phyloP scores from a whole-genome alignment of 1,140 invertebrate species.

The Lepidurus arcticus region DNA sequence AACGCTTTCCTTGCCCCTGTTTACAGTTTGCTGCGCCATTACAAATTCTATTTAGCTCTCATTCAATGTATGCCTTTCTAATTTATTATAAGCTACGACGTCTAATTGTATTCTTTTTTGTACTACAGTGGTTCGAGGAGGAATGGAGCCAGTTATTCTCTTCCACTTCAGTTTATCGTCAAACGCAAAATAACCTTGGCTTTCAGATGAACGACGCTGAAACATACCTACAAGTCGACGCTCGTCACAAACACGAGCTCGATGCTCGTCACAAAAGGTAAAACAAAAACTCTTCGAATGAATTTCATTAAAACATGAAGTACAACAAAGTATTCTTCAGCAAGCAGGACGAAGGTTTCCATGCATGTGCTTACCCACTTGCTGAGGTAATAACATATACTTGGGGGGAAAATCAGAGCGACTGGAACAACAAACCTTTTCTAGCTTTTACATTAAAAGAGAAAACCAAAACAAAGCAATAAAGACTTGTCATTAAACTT shows the following conservation, averaged over 20 bases:
- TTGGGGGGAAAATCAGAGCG: background rate
- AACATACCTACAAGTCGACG: background rate
- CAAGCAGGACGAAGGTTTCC: background rate
- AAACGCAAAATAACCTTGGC: background rate
- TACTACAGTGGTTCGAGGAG: background rate
- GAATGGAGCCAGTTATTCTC: background rate
- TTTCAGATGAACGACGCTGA: background rate
- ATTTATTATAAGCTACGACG: background rate
- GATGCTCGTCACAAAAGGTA: background rate
- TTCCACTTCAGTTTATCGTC: background rate
- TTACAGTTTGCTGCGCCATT: no score
- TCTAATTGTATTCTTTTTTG: background rate
- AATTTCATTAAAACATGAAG: background rate
- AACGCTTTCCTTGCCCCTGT: no score
- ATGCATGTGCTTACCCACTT: background rate
- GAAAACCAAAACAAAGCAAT: no score
- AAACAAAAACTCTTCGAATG: background rate
- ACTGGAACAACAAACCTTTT: no score
- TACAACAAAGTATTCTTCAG: conserved; percentile 5
- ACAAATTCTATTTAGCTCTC: no score
- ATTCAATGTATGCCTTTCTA: background rate
- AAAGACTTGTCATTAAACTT: background rate
- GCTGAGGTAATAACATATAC: conserved; percentile 7
- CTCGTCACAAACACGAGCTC: background rate
- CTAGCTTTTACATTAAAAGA: no score